phyloP scores from a whole-genome alignment of 2,797 vertebrate genomes.

The Dendrocincla fuliginosa region DNA sequence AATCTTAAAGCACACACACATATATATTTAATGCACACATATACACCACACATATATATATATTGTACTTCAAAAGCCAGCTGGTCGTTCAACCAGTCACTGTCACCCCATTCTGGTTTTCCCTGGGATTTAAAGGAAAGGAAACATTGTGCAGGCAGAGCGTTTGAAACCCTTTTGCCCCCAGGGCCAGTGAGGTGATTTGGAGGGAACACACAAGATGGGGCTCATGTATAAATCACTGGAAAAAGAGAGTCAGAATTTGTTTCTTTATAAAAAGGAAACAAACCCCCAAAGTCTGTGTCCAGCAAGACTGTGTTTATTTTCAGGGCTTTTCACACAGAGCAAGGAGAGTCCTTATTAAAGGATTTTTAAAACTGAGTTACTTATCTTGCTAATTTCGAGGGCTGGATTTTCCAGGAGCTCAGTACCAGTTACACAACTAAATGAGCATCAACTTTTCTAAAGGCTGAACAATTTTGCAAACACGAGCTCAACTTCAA shows the following conservation, averaged over 20 bases:
- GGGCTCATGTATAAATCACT: constrained; percentile 9
- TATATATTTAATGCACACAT: neutral
- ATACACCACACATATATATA: neutral
- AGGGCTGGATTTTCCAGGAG: constrained; percentile 5
- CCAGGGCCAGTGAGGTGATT: neutral
- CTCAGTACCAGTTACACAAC: neutral
- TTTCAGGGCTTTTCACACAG: neutral
- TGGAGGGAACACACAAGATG: constrained; percentile 31
- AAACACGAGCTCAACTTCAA: neutral
- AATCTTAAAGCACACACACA: neutral
- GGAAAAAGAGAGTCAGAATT: neutral
- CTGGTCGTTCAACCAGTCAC: neutral
- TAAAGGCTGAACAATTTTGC: neutral
- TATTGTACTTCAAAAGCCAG: neutral
- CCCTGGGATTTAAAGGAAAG: neutral
- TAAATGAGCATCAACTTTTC: neutral
- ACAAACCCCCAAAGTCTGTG: neutral
- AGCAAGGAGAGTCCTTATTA: neutral
- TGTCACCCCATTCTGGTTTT: neutral
- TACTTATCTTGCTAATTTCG: neutral
- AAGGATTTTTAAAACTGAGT: neutral
- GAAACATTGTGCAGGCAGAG: neutral
- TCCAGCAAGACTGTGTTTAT: neutral
- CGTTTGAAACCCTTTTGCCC: constrained; percentile 26
- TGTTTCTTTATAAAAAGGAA: neutral